Base-by-base conservation (phyloP, 64 coral and sea anemone species). In the Astreopora myriophthalma region DNA sequence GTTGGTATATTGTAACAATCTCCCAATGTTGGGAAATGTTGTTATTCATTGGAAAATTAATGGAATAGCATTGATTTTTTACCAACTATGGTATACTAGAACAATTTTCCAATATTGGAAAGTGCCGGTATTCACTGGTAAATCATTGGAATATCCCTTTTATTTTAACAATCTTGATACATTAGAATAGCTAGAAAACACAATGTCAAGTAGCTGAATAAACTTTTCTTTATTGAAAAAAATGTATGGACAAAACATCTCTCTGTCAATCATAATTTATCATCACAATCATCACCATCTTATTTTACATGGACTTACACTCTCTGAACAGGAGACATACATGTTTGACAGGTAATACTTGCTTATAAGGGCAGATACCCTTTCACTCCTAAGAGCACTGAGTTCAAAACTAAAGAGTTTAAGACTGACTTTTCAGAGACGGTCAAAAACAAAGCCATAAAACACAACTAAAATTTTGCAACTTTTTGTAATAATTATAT, bases 141-240 rank as follows among this genome's bases (percentile, higher is more conserved):
- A 87, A 87, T 72, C 38, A 87, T 71, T 72, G 84, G 66, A 49
- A 87, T 72, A 87, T 73, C 52, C 39, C 37, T 65, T 69, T 72
- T 87, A 72, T 69, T 87, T 87, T 87, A 71, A 69, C 84, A 87
- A 87, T 87, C 40, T 87, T 87, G 84, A 72, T 72, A 87, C 38
- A 87, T 87, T 48, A 87, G 66, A 87, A 87, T 1, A 72, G 72
- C 65, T 52, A 48, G 48, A 87, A 48, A 71, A 37, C 36, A 39
- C 30, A 65, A 66, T 65, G 55, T 65, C 55, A 39, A 84, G 38
- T 38, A 34, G 40, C 48, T 87, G 84, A 72, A 71, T 87, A 71
- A 71, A 69, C 65, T 72, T 35, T 87, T 69, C 69, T 72, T 71
- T 71, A 51, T 87, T 69, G 64, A 69, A 87, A 87, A 71, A 87